Base-by-base conservation (phyloP, 2,113 vertebrate genomes). In the Pteropus alecto region DNA sequence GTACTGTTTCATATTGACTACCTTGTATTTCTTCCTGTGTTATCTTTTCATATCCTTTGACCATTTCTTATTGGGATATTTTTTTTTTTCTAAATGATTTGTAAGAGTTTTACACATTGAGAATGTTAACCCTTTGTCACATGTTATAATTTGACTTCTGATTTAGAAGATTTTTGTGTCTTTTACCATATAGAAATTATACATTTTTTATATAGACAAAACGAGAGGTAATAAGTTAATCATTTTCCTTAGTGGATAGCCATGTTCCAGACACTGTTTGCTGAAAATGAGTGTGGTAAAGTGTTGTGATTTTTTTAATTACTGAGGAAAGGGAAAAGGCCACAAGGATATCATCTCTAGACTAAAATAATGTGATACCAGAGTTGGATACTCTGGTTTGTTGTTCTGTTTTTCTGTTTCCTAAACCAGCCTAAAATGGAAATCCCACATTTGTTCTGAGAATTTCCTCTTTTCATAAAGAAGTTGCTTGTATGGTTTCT, bases 351-450 rank as follows among this genome's bases (percentile, higher is more conserved):
- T 78, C 67, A 89, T 83, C 19, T 24, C 87, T 33, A 87, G 28
- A 73, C 65, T 83, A 85, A 93, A 81, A 79, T 93, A 79, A 21
- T 68, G 30, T 70, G 38, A 91, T 73, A 65, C 19, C 13, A 71
- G 71, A 51, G 4, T 61, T 81, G 60, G 71, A 77, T 96, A 54
- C 82, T 87, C n/a, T 76, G 51, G 58, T 63, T 95, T 93, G 58
- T 84, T 67, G 24, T 38, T 96, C 90, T 85, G 24, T 91, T 89
- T 87, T 89, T 89, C 65, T 91, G n/a, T 92, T 58, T 86, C 63
- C 43, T 93, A 79, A 93, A 65, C 28, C 41, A 58, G 38, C 43
- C 65, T 74, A 88, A 85, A 81, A 93, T 84, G 78, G 94, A 94
- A 94, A 65, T 74, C 46, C 38, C 71, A 73, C 16, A 60, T 87